Base-by-base conservation (phyloP, 2,888 invertebrate species). In the Aphelenchoides bicaudatus region DNA sequence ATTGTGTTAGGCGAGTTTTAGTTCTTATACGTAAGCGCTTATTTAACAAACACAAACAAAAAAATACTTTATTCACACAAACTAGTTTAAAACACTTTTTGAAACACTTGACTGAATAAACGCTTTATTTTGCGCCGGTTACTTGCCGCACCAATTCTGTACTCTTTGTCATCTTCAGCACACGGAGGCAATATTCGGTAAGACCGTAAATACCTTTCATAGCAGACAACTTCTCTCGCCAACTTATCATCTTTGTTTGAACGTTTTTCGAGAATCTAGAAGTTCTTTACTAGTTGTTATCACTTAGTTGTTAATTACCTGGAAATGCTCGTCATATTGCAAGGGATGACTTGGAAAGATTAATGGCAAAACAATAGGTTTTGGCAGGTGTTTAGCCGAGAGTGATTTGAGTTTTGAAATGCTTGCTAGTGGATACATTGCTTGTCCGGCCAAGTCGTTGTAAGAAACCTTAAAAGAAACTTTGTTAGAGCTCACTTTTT, bases 391-490 rank as follows among this genome's bases (percentile, higher is more conserved):
- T 6, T 51, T 39, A 13, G 52, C 10, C 3, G 52, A 52, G 16
- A 62, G 31, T 1, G 51, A 30, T 27, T 51, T 55, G 29, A 65
- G 25, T 16, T 49, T 39, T n/a, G 59, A 37, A 30, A 65, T 39
- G 21, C 48, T 54, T 25, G 54, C 50, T 4, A 65, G 43, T 1
- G 67, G 67, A n/a, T 63, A 39, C 19, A 68, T 49, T 6, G 65
- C 65, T 31, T 65, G 65, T 4, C 65, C 65, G 13, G 67, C 65
- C 6, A 65, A 34, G 27, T 65, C 62, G 30, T 62, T 59, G 43
- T 62, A 62, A 3, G 52, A 6, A 47, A 52, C 51, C 48, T 6
- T 8, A 6, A 47, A 47, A 5, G 48, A 23, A 10, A 16, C 8
- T 6, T 21, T 4, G 10, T 47, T 23, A 5, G 39, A 39, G 5